Percentiles rank a stretch among this genome's conserved stretches.
These are phyloP conservation scores for Pterocles orientalis DNA, from an alignment of 2,113 vertebrate genomes.

Conservation along the genomic window DNA sequence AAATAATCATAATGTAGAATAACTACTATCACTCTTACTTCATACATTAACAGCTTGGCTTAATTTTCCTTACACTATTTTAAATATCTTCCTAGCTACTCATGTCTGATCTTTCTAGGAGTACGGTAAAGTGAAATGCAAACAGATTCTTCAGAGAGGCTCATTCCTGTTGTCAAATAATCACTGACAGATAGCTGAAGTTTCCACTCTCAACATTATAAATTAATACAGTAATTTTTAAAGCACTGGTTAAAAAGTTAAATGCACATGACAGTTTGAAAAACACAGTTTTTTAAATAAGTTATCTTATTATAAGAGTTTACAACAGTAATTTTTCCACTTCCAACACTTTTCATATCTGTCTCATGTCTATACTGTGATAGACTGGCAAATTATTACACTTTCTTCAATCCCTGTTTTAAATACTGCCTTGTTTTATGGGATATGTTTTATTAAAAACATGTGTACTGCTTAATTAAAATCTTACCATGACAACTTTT, in stretches of 20 bases:
- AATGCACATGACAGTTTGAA: not conserved
- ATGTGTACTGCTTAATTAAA: not conserved
- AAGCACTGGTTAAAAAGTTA: not conserved
- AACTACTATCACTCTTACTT: not conserved
- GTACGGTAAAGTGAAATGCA: not conserved
- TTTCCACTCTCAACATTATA: not conserved
- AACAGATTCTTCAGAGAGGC: not conserved
- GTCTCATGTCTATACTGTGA: not conserved
- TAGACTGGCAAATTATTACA: not conserved
- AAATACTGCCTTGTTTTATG: not conserved
- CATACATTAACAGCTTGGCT: not conserved
- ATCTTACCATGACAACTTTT: not conserved
- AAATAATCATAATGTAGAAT: not conserved
- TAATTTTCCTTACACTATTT: not conserved
- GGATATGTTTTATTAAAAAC: not conserved
- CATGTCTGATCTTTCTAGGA: not conserved
- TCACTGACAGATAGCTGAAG: not conserved
- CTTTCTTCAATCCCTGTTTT: not conserved
- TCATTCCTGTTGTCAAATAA: not conserved
- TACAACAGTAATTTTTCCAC: not conserved
- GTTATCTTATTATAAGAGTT: not conserved
- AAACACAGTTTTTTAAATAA: not conserved
- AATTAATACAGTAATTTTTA: not conserved
- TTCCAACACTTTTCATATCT: not conserved
- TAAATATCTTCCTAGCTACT: not conserved